These are phyloP conservation scores for Synergus itoensis DNA, from an alignment of 2,888 invertebrate genomes.

Conservation along the genomic window DNA sequence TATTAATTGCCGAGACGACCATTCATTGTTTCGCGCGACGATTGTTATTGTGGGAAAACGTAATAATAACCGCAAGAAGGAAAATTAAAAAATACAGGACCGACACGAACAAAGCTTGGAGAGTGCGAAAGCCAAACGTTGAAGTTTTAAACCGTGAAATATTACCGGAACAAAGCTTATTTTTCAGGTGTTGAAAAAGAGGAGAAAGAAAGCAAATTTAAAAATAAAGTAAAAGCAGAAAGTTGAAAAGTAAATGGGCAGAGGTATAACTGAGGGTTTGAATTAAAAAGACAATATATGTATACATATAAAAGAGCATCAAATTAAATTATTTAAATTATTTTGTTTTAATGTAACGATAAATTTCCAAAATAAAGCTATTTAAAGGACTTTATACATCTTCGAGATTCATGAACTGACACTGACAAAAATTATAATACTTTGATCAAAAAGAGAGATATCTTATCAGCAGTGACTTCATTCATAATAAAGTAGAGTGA, in stretches of 20 bases:
- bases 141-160: too few relatives aligned
- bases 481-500: background rate
- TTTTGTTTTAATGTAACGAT: too few relatives aligned
- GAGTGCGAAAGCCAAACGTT: too few relatives aligned
- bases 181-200: background rate
- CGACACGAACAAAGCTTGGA: too few relatives aligned
- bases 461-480: background rate
- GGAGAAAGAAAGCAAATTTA: background rate
- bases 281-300: background rate
- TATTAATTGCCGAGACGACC: constrained; percentile 5
- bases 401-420: background rate
- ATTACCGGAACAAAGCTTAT: background rate
- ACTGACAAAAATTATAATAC: background rate
- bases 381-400: too few relatives aligned
- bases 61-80: constrained; percentile 4
- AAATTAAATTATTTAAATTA: too few relatives aligned
- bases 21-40: background rate
- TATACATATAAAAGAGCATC: background rate
- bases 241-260: background rate
- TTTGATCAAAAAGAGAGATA: background rate
- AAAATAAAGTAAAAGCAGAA: background rate
- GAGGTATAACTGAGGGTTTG: background rate
- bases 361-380: too few relatives aligned
- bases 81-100: too few relatives aligned
- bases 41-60: constrained; percentile 7